Conservation (phyloP, 35 echinoderm and acorn worm species). For the Holothuria glaberrima region DNA sequence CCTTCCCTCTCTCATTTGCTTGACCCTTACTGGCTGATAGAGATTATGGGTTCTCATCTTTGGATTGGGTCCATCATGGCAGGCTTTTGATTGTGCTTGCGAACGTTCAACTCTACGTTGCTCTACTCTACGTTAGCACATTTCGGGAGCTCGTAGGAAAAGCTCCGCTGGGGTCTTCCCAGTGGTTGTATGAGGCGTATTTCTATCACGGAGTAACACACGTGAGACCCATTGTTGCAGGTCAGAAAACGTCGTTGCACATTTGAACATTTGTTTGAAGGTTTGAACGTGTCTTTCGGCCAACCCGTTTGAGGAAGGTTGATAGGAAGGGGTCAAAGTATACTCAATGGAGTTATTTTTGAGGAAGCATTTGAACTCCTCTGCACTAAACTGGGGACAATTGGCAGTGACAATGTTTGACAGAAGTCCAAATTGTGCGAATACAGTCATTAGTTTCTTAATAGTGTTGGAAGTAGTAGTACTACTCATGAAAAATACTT, state of each 20-base stretch:
- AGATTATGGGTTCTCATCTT: background rate
- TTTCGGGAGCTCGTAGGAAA: conserved; percentile 2
- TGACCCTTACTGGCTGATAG: too few species aligned
- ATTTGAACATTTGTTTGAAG: conserved; percentile 39
- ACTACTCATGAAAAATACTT: conserved; percentile 53
- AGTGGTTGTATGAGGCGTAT: background rate
- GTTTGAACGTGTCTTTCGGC: conserved; percentile 59
- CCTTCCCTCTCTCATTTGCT: too few species aligned
- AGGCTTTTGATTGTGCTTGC: background rate
- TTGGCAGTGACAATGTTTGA: conserved; percentile 40
- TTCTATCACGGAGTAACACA: too few species aligned
- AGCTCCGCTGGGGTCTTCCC: background rate
- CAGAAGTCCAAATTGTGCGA: conserved; percentile 30
- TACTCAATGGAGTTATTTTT: conserved; percentile 24
- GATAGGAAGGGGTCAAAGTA: conserved; percentile 10
- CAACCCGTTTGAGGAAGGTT: conserved; percentile 29
- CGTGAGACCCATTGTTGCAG: background rate
- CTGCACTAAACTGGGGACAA: conserved; percentile 20
- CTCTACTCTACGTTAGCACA: background rate
- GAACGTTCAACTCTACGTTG: background rate
- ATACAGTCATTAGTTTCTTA: conserved; percentile 6
- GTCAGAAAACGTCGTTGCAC: background rate
- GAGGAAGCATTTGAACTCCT: conserved; percentile 24
- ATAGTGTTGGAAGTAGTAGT: conserved; percentile 30
- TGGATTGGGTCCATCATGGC: background rate